Base-by-base conservation (phyloP, 2,888 invertebrate genomes). In the Automeris io region DNA sequence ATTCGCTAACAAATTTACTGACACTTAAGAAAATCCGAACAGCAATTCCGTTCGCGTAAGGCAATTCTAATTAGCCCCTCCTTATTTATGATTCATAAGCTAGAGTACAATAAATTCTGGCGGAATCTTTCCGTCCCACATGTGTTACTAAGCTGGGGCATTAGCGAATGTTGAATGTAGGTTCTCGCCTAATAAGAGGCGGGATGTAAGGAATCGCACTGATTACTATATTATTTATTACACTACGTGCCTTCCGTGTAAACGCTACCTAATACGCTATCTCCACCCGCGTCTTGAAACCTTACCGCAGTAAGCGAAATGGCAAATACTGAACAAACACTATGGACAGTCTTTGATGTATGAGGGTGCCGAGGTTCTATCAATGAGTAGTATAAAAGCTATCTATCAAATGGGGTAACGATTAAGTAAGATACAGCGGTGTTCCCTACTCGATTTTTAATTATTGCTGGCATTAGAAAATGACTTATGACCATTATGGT, bases 171-270 rank as follows among this genome's bases (percentile, higher is more conserved):
- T 74, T 85, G 83, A 80, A 82, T 81, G 81, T 82, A 78, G 78
- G 77, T 77, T 73, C 80, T 71, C 78, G 78, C 71, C 82, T 85
- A 81, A 82, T 82, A 85, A 83, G 83, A 76, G 76, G 66, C 70
- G 76, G 83, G 85, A 83, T 85, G 83, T 83, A 82, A 86, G 85
- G 82, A 83, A 85, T 85, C 72, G 78, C 79, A 68, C 85, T 86
- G 86, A 86, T 86, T 86, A 86, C 83, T 85, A 78, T 77, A 82
- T 85, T 83, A 85, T 86, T 85, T 86, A 85, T 86, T 85, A 81
- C 82, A 52, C 71, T 85, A 85, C 86, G 86, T 86, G 86, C 81
- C 76, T 67, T 71, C 67, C 74, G 77, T 86, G 80, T 85, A 83
- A 85, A 85, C 85, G 85, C 79, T 79, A 74, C 80, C 73, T 83